These are phyloP conservation scores for Hydrozoanthus tunicans DNA, from an alignment of 64 coral and sea anemone species.

Conservation along the genomic window DNA sequence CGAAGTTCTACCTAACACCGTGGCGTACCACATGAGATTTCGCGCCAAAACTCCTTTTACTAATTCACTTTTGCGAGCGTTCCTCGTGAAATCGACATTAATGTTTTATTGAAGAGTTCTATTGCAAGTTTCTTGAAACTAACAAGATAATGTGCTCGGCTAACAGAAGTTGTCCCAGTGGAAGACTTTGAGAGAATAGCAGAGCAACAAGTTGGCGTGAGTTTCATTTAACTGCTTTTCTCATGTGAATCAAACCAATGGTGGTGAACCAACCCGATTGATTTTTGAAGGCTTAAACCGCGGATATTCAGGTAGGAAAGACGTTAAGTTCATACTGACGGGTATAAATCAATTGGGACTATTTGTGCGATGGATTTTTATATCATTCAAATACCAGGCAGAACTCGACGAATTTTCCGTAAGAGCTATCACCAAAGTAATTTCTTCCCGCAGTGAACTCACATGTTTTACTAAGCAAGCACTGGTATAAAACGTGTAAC, in stretches of 20 bases:
- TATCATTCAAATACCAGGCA: too few relatives aligned
- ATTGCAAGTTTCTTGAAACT: not conserved
- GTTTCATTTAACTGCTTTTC: not conserved
- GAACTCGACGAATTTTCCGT: too few relatives aligned
- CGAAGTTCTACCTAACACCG: conserved; percentile 16
- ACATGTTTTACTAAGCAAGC: too few relatives aligned
- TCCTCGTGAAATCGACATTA: conserved; percentile 26
- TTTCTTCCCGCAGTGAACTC: too few relatives aligned
- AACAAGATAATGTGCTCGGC: not conserved
- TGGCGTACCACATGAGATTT: conserved; percentile 5
- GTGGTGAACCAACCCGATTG: not conserved
- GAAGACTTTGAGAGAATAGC: not conserved
- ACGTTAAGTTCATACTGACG: too few relatives aligned
- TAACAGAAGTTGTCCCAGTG: not conserved
- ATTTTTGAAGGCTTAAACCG: not conserved
- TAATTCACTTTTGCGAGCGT: conserved; percentile 23
- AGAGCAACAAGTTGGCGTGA: not conserved
- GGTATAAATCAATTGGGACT: too few relatives aligned
- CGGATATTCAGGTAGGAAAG: too few relatives aligned
- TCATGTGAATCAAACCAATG: not conserved
- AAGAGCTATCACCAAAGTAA: too few relatives aligned
- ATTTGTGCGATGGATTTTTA: too few relatives aligned
- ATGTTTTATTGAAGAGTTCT: conserved; percentile 1
- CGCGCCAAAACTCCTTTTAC: conserved; percentile 10
- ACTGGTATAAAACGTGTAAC: too few relatives aligned